Evolutionary conservation across 2,113 vertebrate species (phyloP), one percentile per base, ranked within the genome.

Genomic region (Myotis davidii): DNA sequence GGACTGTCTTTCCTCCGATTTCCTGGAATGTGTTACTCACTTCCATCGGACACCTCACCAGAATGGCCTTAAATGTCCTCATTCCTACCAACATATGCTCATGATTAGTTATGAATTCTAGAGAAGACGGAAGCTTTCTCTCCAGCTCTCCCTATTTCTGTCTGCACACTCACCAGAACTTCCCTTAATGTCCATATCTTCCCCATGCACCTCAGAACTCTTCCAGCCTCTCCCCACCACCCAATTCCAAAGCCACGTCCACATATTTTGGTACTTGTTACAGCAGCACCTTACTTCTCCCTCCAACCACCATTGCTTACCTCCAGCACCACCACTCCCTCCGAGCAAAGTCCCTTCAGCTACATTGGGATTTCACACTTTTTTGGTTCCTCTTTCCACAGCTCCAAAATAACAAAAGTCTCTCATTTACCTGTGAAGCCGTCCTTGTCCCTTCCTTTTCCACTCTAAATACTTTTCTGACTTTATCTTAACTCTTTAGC

Each of bases 331-430:
- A 70, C 59, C 12, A 79, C 39, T 54, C 37, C 10, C 69, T 91
- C 72, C 56, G 59, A 74, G 64, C 27, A 70, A 82, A 74, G n/a
- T 54, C 37, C 59, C 64, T 45, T 48, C 48, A 16, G 34, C 74
- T 42, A 89, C 32, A 48, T 21, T 65, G 18, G 39, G n/a, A 29
- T 87, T 89, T 84, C 65, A 83, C 29, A 45, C 29, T 67, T 87
- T 42, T 77, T 70, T 96, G 59, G n/a, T 39, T 65, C n/a, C 69
- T 85, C 27, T 94, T 93, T 61, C 59, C 29, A 59, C 20, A 84
- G 11, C 25, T 50, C 39, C 48, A 67, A 88, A 78, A 76, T 64
- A 83, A 90, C 14, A 87, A 77, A 94, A 45, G 16, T 86, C 84
- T 42, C 12, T 79, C n/a, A 90, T 65, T 85, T 27, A 37, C 34